Percentiles rank a stretch among this genome's conserved stretches.
These are phyloP conservation scores for Tachina grossa DNA, from an alignment of 2,888 invertebrate species.

Conservation along the genomic window DNA sequence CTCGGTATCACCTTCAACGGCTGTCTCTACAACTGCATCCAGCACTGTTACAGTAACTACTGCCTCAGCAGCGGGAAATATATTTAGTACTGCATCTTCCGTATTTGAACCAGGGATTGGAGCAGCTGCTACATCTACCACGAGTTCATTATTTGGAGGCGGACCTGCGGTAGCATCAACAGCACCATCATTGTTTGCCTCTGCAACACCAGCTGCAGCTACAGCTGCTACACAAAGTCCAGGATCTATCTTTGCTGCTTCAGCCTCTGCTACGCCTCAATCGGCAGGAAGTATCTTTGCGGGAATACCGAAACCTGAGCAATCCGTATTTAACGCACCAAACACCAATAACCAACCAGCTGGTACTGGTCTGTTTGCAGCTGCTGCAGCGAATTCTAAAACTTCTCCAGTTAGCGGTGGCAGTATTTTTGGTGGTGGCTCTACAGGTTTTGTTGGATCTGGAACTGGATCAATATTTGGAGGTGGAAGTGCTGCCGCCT, in stretches of 20 bases:
- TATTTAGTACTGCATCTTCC: constrained; percentile 40
- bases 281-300: constrained; percentile 76
- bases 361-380: constrained; percentile 75
- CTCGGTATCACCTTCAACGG: constrained; percentile 22
- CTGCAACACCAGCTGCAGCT: constrained; percentile 45
- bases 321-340: constrained; percentile 75
- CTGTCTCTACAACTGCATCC: constrained; percentile 21
- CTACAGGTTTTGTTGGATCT: constrained; percentile 52
- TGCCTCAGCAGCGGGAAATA: constrained; percentile 32
- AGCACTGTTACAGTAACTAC: constrained; percentile 6
- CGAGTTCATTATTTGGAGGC: constrained; percentile 67
- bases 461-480: constrained; percentile 75
- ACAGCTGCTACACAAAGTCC: constrained; percentile 65
- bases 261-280: constrained; percentile 52
- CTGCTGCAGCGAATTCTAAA: constrained; percentile 75
- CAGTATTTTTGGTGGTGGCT: constrained; percentile 74
- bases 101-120: constrained; percentile 40
- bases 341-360: constrained; percentile 69
- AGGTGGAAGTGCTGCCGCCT: constrained; percentile 66
- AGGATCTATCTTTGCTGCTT: constrained; percentile 65
- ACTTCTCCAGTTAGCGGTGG: constrained; percentile 72
- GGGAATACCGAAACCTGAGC: constrained; percentile 80
- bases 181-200: constrained; percentile 48
- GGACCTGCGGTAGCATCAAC: constrained; percentile 67
- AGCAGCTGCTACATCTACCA: constrained; percentile 18